These are phyloP conservation scores for Psittacula derbiana DNA, from an alignment of 2,797 vertebrate genomes.

Conservation along the genomic window DNA sequence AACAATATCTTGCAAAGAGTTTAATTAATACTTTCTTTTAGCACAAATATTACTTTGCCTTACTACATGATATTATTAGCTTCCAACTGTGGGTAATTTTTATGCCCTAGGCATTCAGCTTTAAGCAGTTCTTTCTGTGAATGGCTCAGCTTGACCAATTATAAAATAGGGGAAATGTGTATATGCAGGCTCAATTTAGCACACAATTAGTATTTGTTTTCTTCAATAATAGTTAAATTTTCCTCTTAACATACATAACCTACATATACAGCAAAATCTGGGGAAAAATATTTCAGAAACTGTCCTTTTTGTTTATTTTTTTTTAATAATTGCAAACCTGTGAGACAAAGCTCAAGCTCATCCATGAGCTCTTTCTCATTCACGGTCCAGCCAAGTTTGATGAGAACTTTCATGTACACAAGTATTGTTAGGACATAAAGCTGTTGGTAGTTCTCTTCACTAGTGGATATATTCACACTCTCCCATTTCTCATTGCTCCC, in stretches of 20 bases:
- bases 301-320: not conserved
- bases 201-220: not conserved
- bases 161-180: not conserved
- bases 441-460: not conserved
- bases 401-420: not conserved
- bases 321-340: not conserved
- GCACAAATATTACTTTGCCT: slow-evolving; percentile 11
- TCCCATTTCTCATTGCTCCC: not conserved
- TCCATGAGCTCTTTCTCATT: not conserved
- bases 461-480: not conserved
- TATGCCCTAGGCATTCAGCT: not conserved
- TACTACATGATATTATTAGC: not conserved
- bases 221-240: not conserved
- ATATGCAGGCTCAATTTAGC: not conserved
- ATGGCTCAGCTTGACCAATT: not conserved
- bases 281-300: not conserved
- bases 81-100: slow-evolving; percentile 22
- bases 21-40: slow-evolving; percentile 30
- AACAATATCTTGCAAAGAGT: slow-evolving; percentile 12
- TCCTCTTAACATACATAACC: not conserved
- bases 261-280: not conserved
- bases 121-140: slow-evolving; percentile 27
- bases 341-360: not conserved
- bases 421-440: not conserved
- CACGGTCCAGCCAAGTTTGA: not conserved